These are phyloP conservation scores for Lathamus discolor DNA, from an alignment of 2,113 vertebrate species.

Conservation along the genomic window DNA sequence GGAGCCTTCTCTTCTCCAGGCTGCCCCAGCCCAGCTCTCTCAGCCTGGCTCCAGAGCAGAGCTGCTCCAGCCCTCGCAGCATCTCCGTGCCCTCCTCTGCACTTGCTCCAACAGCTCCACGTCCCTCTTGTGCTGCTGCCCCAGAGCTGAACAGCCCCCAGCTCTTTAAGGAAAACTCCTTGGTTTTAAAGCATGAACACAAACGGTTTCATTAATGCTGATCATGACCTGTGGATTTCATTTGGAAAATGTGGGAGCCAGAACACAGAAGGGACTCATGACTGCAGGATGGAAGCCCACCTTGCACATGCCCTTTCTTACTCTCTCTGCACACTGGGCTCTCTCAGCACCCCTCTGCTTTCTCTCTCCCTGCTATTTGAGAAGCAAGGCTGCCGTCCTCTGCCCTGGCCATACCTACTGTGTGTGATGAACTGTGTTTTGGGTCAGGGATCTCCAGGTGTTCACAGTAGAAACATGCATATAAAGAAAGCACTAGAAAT, in stretches of 20 bases:
- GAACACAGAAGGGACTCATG: neutral
- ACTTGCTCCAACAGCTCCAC: fast-evolving
- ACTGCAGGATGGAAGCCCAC: neutral
- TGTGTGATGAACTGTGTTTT: neutral
- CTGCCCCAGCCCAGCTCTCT: no score
- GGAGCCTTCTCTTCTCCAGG: no score
- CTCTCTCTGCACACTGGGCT: neutral
- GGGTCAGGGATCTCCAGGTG: neutral
- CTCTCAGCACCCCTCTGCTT: neutral
- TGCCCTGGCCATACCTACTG: neutral
- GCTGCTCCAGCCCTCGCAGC: no score
- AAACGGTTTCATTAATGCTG: neutral
- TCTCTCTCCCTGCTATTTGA: neutral
- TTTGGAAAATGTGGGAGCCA: neutral
- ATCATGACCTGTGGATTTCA: neutral
- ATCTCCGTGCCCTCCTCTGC: fast-evolving
- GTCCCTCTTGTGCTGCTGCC: neutral
- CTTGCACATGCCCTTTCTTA: neutral
- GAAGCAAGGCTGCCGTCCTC: neutral
- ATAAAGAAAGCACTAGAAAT: neutral
- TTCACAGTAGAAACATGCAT: neutral
- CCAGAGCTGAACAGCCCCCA: neutral
- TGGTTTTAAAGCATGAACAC: neutral
- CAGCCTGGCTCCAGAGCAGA: no score
- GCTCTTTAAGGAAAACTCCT: neutral